Base-by-base conservation (phyloP, 2,113 vertebrate genomes). In the Bubo scandiacus region DNA sequence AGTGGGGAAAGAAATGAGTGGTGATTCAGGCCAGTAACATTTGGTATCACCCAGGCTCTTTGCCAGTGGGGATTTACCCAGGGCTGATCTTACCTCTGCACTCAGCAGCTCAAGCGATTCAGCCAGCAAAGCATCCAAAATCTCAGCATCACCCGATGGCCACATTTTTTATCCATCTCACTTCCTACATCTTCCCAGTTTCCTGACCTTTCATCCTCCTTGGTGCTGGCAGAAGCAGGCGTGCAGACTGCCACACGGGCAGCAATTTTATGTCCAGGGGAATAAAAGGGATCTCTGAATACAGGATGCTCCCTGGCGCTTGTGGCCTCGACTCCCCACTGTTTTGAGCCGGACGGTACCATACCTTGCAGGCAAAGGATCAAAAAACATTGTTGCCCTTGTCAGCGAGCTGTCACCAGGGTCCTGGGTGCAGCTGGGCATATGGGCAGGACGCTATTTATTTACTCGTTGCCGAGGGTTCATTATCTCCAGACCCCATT, bases 341-440 rank as follows among this genome's bases (percentile, higher is more conserved):
- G 86, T 9, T 82, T 5, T 7, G 40, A 85, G 83, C 49, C 0
- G 1, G 52, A 27, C 0, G 0, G 42, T 55, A 75, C 71, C 20
- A 0, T 70, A 55, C 65, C 94, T 91, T 66, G 47, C 67, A 94
- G 93, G 93, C 71, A 97, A 29, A 88, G 80, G 72, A 95, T 86
- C 83, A 92, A 59, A 93, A 78, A 26, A 17, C 68, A 92, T 88
- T 18, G 9, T 59, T 78, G 87, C 67, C 90, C 86, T 81, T 94
- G 92, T 95, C 95, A 93, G 17, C 0, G 32, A 95, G 90, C 86
- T 87, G 94, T 71, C 92, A 88, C 78, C 63, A 36, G 80, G 61
- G 72, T 84, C 80, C 82, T 74, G 92, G 63, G 52, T 97, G 47
- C 94, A 92, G 95, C 94, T 91, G 96, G 88, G 86, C 71, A 67